Evolutionary conservation across 2,113 vertebrate species (phyloP), one percentile per base, ranked within the genome.

Genomic region (Potamarius usumacintae): DNA sequence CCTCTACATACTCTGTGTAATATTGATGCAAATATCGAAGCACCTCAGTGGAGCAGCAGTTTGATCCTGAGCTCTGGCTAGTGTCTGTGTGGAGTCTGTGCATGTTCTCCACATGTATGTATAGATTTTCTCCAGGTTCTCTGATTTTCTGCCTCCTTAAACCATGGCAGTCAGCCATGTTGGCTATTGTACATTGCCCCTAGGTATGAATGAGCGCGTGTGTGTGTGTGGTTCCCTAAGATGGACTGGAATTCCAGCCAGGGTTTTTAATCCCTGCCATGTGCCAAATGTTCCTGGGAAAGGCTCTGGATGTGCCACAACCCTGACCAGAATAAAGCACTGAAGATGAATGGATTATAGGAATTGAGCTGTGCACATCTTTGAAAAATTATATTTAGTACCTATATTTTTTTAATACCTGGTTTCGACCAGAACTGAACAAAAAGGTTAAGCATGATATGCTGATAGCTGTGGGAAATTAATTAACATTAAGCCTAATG

Each of bases 401-500:
- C 42, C 42, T 42, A 4, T 27, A 2, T 27, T 77, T 77, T 77
- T 11, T 74, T 74, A 42, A 20, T 20, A 11, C 12, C 67, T 69
- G 67, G 27, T 69, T 30, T 30, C 4, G 1, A n/a, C 9, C 63
- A 65, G 83, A 74, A 57, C 83, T 58, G 30, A 71, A 12, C 6
- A 34, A 30, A 25, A 34, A 65, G 6, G 27, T 71, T 63, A n/a
- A 18, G 76, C 53, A 42, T 57, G 17, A 63, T 48, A 77, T 77
- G 60, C 34, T 57, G 11, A n/a, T 52, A 65, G 50, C 72, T 79
- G 65, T 76, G 55, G 86, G 85, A 76, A 86, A 86, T 88, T 62
- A 88, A 86, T 84, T 77, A 58, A 85, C 74, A 77, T 76, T 85
- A 62, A 77, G 14, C 57, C 77, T 87, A 69, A 18, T 82, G 53